Conservation (phyloP, 2,113 vertebrate species). For the Equus quagga region DNA sequence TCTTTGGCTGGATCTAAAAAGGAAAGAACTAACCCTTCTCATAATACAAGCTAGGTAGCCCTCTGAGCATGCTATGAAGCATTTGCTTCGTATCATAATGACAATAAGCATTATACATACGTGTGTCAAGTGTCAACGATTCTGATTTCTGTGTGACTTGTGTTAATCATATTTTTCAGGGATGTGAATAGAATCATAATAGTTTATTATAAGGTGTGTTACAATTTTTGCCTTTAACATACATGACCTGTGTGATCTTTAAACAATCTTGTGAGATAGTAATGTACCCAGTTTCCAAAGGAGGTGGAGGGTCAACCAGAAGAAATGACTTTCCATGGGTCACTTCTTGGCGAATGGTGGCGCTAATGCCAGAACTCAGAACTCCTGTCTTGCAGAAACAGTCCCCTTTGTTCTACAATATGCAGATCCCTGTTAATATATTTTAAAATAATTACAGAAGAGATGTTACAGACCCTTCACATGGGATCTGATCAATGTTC, state of each 20-base stretch:
- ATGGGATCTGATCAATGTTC: constrained; percentile 73
- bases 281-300: not conserved
- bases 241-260: not conserved
- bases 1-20: not conserved
- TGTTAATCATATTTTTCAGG: not conserved
- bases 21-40: not conserved
- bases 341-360: not conserved
- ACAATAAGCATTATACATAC: not conserved
- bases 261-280: not conserved
- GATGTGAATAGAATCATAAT: not conserved
- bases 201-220: not conserved
- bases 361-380: not conserved
- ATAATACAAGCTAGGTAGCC: not conserved
- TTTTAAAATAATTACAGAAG: constrained; percentile 70
- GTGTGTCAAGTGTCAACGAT: not conserved
- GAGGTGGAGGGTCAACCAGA: not conserved
- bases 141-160: not conserved
- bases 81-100: not conserved
- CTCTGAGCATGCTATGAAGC: not conserved
- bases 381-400: constrained; percentile 15
- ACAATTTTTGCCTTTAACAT: not conserved
- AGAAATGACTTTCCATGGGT: not conserved
- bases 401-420: constrained; percentile 20
- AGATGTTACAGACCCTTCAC: constrained; percentile 71
- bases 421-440: constrained; percentile 68